These are phyloP conservation scores for Tiliqua scincoides DNA, from an alignment of 2,113 vertebrate species.

Conservation along the genomic window DNA sequence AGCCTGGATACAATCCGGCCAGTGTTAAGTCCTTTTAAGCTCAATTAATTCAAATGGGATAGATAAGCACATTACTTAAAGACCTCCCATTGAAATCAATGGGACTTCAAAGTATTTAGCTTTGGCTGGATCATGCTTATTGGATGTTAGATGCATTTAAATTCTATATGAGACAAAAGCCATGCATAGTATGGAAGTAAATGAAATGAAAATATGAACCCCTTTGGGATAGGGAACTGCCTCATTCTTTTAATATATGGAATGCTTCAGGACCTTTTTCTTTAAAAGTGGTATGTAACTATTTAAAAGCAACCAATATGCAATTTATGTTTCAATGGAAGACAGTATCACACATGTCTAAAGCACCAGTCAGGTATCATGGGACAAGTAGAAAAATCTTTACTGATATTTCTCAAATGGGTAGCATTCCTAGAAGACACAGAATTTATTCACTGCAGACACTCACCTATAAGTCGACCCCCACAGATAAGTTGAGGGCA, in stretches of 20 bases:
- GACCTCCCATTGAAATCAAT: not conserved
- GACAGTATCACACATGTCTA: not conserved
- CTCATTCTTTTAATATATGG: no score
- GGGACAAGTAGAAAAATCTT: not conserved
- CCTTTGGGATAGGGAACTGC: no score
- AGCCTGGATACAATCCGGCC: not conserved
- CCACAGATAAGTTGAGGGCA: no score
- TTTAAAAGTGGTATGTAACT: no score
- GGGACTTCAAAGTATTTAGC: not conserved
- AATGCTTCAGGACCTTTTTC: no score
- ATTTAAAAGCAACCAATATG: no score
- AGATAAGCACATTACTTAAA: not conserved
- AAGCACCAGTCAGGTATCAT: not conserved
- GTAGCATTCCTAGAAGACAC: not conserved
- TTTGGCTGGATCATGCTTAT: not conserved
- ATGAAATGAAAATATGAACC: constrained; percentile 5
- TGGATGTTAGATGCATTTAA: not conserved
- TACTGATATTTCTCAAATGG: not conserved
- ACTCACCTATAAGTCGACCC: no score
- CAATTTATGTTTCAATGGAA: fast-evolving
- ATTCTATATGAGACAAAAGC: constrained; percentile 11
- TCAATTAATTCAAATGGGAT: not conserved
- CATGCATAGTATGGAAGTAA: not conserved
- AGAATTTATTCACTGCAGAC: not conserved
- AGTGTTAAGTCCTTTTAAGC: no score